Conservation (phyloP, 2,797 vertebrate genomes). For the Cyprinella venusta region DNA sequence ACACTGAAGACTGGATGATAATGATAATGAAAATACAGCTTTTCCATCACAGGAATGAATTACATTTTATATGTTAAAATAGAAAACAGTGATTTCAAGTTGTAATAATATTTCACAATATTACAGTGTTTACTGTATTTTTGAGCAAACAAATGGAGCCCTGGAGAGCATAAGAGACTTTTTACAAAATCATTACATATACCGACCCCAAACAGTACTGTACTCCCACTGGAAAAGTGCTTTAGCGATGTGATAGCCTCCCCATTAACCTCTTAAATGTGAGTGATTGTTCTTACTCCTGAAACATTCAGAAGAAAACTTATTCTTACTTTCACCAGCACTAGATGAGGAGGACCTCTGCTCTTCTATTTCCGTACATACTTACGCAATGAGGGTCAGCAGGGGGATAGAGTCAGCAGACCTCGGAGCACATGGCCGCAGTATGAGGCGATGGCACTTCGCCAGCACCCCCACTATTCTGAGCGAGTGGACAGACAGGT, state of each 20-base stretch:
- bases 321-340: background rate
- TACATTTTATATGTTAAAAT: background rate
- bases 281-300: background rate
- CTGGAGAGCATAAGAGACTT: background rate
- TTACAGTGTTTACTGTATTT: background rate
- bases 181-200: background rate
- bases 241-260: background rate
- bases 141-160: no score
- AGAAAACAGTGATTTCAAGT: background rate
- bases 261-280: background rate
- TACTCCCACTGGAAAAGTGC: background rate
- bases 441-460: constrained; percentile 44
- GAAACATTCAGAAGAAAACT: constrained; percentile 5
- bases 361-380: constrained; percentile 52
- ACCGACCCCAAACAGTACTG: background rate
- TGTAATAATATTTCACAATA: background rate
- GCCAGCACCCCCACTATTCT: constrained; percentile 41
- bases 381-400: constrained; percentile 55
- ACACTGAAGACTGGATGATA: background rate
- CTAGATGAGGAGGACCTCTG: constrained; percentile 55
- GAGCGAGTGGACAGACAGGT: constrained; percentile 38
- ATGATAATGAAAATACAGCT: background rate
- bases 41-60: background rate
- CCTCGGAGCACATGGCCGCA: constrained; percentile 60
- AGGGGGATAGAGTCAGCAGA: constrained; percentile 52